Evolutionary conservation across 2,797 vertebrate species (phyloP), one percentile per base, ranked within the genome.

Genomic region (Phaenicophaeus curvirostris): DNA sequence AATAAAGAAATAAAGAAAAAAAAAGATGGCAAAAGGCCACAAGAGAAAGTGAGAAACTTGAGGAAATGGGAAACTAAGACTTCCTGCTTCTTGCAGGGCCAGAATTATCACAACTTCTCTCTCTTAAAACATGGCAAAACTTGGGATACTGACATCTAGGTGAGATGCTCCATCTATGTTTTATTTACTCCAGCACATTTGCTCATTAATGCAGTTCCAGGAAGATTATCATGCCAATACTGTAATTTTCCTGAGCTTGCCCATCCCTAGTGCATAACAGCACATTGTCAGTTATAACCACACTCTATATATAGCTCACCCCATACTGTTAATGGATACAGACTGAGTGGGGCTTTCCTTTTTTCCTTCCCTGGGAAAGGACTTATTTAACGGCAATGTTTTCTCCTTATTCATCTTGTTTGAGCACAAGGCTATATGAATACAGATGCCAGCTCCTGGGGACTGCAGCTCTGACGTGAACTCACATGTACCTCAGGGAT

Each of bases 281-380:
- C n/a, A 75, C 15, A 59, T 12, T 65, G 72, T 63, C 86, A 93
- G 8, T 84, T 71, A 69, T 44, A 84, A n/a, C 25, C 53, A 78
- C 7, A 25, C 16, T 65, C 66, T 90, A 58, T 81, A 37, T 55
- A 87, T 72, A 93, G 61, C 39, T 81, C 17, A 4, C 19, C 42
- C 27, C 55, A 71, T 79, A 46, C 41, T 54, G 73, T 62, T 72
- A 85, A 55, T 1, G 44, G 96, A 93, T 95, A 72, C 82, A 95
- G 91, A 96, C 84, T 81, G 94, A 97, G 84, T 85, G 80, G 87
- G 82, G 86, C 91, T 97, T 96, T 94, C 96, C 81, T 96, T 76
- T 76, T 48, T 91, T 92, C 73, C 67, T 96, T 89, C 89, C 90
- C 85, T 92, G 80, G 68, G 90, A 96, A 93, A 94, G 77, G 92